These are phyloP conservation scores for Hestina assimilis DNA, from an alignment of 1,140 invertebrate species.

Conservation along the genomic window DNA sequence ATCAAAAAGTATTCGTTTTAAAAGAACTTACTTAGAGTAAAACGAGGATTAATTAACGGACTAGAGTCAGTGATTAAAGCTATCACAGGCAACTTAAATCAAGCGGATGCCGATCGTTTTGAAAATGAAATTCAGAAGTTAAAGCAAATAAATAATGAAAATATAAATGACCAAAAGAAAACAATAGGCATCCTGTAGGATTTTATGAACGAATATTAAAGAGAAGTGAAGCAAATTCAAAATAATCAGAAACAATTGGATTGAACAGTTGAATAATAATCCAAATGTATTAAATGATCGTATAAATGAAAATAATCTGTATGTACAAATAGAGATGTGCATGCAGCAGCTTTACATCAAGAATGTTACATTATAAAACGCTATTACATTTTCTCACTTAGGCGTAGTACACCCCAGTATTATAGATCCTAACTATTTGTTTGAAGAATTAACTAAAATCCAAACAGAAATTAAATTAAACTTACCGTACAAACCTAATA, in stretches of 20 bases:
- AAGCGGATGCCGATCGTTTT: constrained; percentile 20
- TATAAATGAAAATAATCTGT: constrained; percentile 13
- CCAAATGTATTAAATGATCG: constrained; percentile 2
- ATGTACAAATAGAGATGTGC: constrained; percentile 14
- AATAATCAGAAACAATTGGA: neutral
- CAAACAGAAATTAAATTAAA: constrained; percentile 25
- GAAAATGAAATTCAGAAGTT: constrained; percentile 25
- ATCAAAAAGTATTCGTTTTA: constrained; percentile 24
- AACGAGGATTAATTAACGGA: constrained; percentile 25
- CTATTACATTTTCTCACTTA: constrained; percentile 10
- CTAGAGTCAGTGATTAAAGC: constrained; percentile 26
- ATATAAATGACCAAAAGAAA: constrained; percentile 13
- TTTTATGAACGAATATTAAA: constrained; percentile 24
- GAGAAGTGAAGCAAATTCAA: neutral
- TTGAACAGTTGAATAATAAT: constrained; percentile 2
- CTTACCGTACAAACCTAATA: constrained; percentile 15
- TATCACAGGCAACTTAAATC: constrained; percentile 29
- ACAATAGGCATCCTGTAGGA: constrained; percentile 21
- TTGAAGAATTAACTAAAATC: constrained; percentile 15
- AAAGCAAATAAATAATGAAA: constrained; percentile 15
- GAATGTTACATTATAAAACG: neutral
- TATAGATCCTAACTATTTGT: constrained; percentile 19
- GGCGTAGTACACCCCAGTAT: neutral
- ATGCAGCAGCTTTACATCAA: neutral
- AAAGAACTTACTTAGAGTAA: constrained; percentile 5